Evolutionary conservation across 2,888 invertebrate genomes (phyloP).

Genomic region (Dermolepida albohirtum): DNA sequence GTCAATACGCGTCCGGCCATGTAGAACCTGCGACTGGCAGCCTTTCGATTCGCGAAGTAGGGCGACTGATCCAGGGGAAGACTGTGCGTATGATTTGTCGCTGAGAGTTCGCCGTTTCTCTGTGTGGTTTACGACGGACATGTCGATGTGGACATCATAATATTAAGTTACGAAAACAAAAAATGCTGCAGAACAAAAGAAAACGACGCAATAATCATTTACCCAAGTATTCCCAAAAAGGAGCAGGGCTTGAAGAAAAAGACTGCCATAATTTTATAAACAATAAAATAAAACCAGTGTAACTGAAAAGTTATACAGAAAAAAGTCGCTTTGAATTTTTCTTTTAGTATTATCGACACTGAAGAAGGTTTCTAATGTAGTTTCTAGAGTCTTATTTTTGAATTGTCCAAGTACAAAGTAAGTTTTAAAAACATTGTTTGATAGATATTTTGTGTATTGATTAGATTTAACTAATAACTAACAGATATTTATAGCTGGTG

Average conservation of each 20-base stretch:
- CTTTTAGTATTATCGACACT: slow-evolving; percentile 31
- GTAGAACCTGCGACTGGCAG: too few relatives aligned
- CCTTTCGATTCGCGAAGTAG: too few relatives aligned
- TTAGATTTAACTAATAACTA: too few relatives aligned
- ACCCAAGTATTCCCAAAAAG: slow-evolving; percentile 34
- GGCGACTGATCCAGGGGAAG: too few relatives aligned
- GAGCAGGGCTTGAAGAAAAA: slow-evolving; percentile 26
- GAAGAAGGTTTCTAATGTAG: slow-evolving; percentile 12
- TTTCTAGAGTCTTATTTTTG: slow-evolving; percentile 31
- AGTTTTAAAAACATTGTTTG: slow-evolving; percentile 38
- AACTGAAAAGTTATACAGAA: slow-evolving; percentile 5
- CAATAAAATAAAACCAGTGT: slow-evolving; percentile 44
- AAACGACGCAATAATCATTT: not conserved
- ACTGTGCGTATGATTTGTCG: too few relatives aligned
- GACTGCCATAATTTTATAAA: slow-evolving; percentile 38
- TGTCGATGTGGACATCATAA: slow-evolving; percentile 39
- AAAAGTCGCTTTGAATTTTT: slow-evolving; percentile 7
- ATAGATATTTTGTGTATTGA: too few relatives aligned
- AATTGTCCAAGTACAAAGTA: slow-evolving; percentile 43
- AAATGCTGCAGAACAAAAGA: not conserved
- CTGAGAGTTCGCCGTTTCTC: too few relatives aligned
- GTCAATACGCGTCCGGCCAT: too few relatives aligned
- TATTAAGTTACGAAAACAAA: slow-evolving; percentile 15
- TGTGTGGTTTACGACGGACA: slow-evolving; percentile 23
- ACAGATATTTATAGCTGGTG: too few relatives aligned